Evolutionary conservation across 23 tunicate genomes (phyloP).

Genomic region (Botrylloides violaceus): DNA sequence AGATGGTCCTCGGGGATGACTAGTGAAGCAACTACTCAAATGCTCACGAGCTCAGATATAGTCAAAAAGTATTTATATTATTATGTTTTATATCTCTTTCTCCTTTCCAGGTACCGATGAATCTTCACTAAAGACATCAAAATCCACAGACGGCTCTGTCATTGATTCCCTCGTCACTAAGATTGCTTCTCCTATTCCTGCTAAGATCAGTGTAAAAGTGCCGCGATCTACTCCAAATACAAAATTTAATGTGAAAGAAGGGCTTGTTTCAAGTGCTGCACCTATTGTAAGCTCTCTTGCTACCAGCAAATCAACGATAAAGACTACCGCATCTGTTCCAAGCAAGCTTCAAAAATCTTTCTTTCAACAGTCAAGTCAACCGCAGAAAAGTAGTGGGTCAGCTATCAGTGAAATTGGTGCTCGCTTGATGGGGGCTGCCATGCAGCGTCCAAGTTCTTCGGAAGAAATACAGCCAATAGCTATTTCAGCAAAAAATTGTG

Average conservation of each 20-base stretch:
- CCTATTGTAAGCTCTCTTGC: not conserved
- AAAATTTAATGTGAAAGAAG: not conserved
- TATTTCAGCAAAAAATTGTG: not conserved
- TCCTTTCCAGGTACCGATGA: no score
- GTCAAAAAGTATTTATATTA: no score
- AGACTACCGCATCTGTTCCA: not conserved
- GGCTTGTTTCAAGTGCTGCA: not conserved
- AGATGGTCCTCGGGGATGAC: no score
- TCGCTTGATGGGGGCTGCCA: slow-evolving; percentile 15
- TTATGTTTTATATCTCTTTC: no score
- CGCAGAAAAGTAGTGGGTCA: slow-evolving; percentile 1
- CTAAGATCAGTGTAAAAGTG: not conserved
- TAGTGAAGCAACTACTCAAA: no score
- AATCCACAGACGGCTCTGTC: no score
- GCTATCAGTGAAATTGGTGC: slow-evolving; percentile 25
- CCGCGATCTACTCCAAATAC: not conserved
- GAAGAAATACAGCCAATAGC: not conserved
- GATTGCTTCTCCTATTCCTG: not conserved
- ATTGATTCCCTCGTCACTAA: not conserved
- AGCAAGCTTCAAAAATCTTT: not conserved
- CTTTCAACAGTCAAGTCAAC: not conserved
- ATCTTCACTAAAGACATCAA: no score
- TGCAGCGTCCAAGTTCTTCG: not conserved
- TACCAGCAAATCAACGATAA: not conserved
- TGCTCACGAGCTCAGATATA: no score